Evolutionary conservation across 2,797 vertebrate genomes (phyloP).

Genomic region (Pseudopleuronectes americanus): DNA sequence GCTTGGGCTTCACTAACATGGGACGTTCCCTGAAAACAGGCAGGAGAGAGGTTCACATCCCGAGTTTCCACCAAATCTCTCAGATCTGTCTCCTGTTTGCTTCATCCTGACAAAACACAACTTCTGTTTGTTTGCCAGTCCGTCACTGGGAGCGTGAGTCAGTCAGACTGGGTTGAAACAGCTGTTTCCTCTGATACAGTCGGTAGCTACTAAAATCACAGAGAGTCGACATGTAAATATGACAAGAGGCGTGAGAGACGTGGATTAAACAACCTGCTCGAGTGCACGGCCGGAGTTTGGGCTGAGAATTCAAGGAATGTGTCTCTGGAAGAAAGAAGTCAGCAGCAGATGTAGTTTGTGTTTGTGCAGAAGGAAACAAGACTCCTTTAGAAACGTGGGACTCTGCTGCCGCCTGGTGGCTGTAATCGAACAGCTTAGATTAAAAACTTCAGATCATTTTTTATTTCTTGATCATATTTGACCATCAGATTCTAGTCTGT

Average conservation of each 20-base stretch:
- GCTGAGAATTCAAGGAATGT: constrained; percentile 6
- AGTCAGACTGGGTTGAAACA: constrained; percentile 61
- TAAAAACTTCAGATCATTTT: rapidly evolving
- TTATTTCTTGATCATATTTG: too few relatives aligned
- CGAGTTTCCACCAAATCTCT: constrained; percentile 45
- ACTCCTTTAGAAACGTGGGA: neutral
- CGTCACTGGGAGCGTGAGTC: constrained; percentile 18
- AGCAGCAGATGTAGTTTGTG: constrained; percentile 13
- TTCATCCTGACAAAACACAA: constrained; percentile 54
- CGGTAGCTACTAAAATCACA: constrained; percentile 38
- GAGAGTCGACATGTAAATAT: constrained; percentile 21
- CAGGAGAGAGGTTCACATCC: constrained; percentile 30
- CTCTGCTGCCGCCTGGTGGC: constrained; percentile 72
- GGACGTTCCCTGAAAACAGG: constrained; percentile 44
- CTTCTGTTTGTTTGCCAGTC: constrained; percentile 58
- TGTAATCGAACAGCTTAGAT: neutral
- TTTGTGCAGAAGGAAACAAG: neutral
- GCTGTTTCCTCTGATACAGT: constrained; percentile 61
- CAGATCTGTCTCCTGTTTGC: constrained; percentile 44
- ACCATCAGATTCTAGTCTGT: too few relatives aligned
- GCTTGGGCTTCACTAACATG: constrained; percentile 47
- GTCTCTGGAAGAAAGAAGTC: too few relatives aligned
- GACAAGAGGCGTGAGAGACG: constrained; percentile 2
- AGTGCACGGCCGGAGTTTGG: neutral
- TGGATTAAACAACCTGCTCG: constrained; percentile 3